Base-by-base conservation (phyloP, 2,888 invertebrate genomes). In the Acrobasis repandana region DNA sequence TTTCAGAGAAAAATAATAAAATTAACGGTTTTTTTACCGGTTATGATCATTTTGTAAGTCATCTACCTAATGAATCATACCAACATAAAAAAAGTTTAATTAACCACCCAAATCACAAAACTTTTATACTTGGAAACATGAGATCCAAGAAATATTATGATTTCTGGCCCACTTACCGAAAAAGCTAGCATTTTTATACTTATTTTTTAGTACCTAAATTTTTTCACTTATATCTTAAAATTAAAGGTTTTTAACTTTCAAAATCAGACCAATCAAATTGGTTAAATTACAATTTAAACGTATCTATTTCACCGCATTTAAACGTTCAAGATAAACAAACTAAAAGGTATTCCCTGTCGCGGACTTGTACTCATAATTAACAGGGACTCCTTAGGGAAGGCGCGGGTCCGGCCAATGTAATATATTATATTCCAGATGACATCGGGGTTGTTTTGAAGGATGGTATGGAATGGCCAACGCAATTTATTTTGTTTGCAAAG, bases 301-400 rank as follows among this genome's bases (percentile, higher is more conserved):
- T 47, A 48, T 54, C 46, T 10, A 15, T 60, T 34, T 43, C 43
- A 38, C 33, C 15, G 59, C 34, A 60, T 52, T 63, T 60, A 51
- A 48, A 62, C 62, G 67, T 72, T 72, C 73, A 75, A 76, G 76
- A 79, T 79, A 80, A 80, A 81, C 80, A 86, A 83, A 85, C 80
- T 83, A 81, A 81, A 86, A 87, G 87, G 86, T 81, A 75, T 79
- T 77, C 80, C 77, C 72, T 70, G 71, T 71, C 72, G 72, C 75
- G 72, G 92, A 92, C 93, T 93, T 93, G 94, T 94, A 92, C 90
- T 93, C 93, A 83, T 94, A 94, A 94, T 94, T 94, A 94, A 94
- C 93, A 86, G 87, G 74, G 78, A 70, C 85, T 93, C 94, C 93
- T 90, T 75, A 76, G 88, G 90, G 90, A 90, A 75, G 73, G 64